Evolutionary conservation across 1,140 invertebrate species (phyloP).

Genomic region (Colletes gigas): DNA sequence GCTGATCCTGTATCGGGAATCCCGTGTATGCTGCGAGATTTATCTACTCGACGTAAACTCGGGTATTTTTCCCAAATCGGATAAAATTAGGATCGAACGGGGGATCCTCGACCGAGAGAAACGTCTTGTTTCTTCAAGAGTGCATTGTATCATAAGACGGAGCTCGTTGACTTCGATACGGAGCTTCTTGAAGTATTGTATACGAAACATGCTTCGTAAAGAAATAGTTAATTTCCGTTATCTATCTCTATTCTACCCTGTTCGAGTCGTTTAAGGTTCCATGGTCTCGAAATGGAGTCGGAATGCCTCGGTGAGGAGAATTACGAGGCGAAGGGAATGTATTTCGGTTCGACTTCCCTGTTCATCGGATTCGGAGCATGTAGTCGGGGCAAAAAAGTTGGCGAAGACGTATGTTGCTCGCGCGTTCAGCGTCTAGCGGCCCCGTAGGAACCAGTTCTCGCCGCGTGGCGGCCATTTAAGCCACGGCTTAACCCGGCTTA

Average conservation of each 20-base stretch:
- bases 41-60: not conserved
- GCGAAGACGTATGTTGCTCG: conserved; percentile 5
- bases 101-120: not conserved
- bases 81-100: not conserved
- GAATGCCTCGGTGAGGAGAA: not conserved
- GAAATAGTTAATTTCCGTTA: no score
- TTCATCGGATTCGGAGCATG: conserved; percentile 19
- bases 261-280: not conserved
- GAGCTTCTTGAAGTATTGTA: no score
- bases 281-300: not conserved
- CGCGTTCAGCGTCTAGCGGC: not conserved
- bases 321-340: not conserved
- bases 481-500: conserved; percentile 58
- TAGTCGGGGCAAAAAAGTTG: conserved; percentile 10
- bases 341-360: conserved; percentile 1
- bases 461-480: conserved; percentile 51
- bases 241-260: no score
- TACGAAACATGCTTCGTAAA: no score
- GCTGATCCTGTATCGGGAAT: not conserved
- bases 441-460: conserved; percentile 40
- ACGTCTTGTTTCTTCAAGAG: no score
- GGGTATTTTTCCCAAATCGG: not conserved
- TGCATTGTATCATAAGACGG: no score
- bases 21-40: not conserved
- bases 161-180: no score